These are phyloP conservation scores for Lumbricus terrestris DNA, from an alignment of 2,888 invertebrate genomes.

Conservation along the genomic window DNA sequence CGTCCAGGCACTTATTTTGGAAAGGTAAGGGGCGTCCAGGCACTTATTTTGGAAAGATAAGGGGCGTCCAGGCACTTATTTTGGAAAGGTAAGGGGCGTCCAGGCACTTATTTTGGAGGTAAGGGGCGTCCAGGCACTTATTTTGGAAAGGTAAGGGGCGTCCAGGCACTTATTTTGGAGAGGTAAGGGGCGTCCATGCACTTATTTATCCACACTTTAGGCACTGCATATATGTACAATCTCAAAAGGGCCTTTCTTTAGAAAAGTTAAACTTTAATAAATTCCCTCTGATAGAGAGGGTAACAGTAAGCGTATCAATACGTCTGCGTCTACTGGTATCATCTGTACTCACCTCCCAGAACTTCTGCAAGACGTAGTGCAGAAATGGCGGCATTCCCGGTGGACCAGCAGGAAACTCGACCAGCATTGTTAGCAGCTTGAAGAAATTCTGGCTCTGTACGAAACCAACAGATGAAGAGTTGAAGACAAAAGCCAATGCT, in stretches of 20 bases:
- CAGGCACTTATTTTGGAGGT: too few species aligned
- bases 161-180: too few species aligned
- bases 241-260: not conserved
- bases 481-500: not conserved
- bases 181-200: too few species aligned
- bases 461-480: not conserved
- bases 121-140: too few species aligned
- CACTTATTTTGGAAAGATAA: too few species aligned
- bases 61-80: too few species aligned
- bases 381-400: constrained; percentile 87
- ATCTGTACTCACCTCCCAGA: constrained; percentile 68
- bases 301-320: not conserved
- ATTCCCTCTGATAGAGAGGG: not conserved
- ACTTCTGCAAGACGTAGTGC: constrained; percentile 79
- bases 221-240: too few species aligned
- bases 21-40: too few species aligned
- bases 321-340: not conserved
- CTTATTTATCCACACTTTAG: too few species aligned
- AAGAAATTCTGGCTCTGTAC: constrained; percentile 83
- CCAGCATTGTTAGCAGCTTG: constrained; percentile 81
- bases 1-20: too few species aligned
- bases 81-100: too few species aligned
- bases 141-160: too few species aligned
- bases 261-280: not conserved
- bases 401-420: constrained; percentile 74